These are phyloP conservation scores for Schizothorax lantsangensis DNA, from an alignment of 2,797 vertebrate species.

Conservation along the genomic window DNA sequence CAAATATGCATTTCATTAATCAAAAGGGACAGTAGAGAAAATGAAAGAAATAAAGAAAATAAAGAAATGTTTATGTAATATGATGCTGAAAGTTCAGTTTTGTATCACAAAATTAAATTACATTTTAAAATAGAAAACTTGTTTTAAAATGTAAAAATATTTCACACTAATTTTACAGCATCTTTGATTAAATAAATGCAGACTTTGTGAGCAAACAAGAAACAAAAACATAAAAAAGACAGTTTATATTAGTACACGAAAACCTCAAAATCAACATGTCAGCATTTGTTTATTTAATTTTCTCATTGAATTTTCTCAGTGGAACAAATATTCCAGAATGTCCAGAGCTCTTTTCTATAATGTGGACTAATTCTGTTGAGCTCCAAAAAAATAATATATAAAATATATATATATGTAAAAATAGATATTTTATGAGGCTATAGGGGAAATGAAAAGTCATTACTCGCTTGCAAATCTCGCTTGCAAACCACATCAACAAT, in stretches of 20 bases:
- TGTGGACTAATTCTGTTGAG: background rate
- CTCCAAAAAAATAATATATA: no score
- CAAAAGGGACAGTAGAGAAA: background rate
- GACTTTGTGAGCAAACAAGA: background rate
- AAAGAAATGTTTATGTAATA: background rate
- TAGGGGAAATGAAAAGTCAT: background rate
- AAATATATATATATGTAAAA: background rate
- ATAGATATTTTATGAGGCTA: background rate
- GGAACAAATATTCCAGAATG: background rate
- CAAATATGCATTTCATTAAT: background rate
- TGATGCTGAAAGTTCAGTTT: background rate
- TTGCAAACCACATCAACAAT: background rate
- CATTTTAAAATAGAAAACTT: background rate
- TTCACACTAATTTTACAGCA: background rate
- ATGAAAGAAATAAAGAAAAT: background rate
- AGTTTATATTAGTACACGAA: background rate
- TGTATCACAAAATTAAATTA: background rate
- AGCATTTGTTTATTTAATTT: no score
- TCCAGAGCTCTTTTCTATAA: background rate
- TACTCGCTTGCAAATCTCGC: background rate
- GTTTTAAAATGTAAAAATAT: background rate
- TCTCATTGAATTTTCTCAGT: background rate
- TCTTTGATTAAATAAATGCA: background rate
- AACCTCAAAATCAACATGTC: background rate
- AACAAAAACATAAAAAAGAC: background rate